Evolutionary conservation across 2,113 vertebrate genomes (phyloP).

Genomic region (Caranx ignobilis): DNA sequence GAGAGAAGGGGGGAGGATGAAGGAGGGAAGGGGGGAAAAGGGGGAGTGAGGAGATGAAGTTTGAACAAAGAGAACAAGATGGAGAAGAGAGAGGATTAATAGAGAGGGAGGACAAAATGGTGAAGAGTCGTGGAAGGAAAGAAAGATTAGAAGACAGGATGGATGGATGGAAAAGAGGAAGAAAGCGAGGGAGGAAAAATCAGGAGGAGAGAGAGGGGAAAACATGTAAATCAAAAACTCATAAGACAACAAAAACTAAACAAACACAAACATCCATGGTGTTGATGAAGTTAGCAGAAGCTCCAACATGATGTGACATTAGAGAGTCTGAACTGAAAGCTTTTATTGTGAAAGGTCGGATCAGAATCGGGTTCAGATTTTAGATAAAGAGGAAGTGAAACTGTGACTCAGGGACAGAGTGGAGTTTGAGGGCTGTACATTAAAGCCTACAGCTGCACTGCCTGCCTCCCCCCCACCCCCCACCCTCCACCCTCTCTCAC

Average conservation of each 20-base stretch:
- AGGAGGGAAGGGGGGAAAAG: background rate
- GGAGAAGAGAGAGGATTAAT: constrained; percentile 9
- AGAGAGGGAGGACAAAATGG: background rate
- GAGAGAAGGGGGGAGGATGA: background rate
- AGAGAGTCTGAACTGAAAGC: constrained; percentile 26
- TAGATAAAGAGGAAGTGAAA: constrained; percentile 31
- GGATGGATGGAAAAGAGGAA: constrained; percentile 7
- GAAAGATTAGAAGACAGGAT: background rate
- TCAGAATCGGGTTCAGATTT: background rate
- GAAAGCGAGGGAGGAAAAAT: constrained; percentile 1
- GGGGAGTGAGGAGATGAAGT: constrained; percentile 4
- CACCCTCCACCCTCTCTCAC: constrained; percentile 67
- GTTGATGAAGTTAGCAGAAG: constrained; percentile 61
- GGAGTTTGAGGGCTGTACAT: constrained; percentile 26
- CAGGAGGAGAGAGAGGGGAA: background rate
- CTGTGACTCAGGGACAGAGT: constrained; percentile 17
- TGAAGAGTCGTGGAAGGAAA: background rate
- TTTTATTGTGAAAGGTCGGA: constrained; percentile 47
- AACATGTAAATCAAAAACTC: constrained; percentile 56
- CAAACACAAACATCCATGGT: constrained; percentile 52
- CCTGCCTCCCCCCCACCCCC: constrained; percentile 41
- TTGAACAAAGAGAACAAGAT: background rate
- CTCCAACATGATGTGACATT: constrained; percentile 21
- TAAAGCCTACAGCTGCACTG: constrained; percentile 12
- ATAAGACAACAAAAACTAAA: constrained; percentile 47